These are phyloP conservation scores for Heliothis subflexa DNA, from an alignment of 1,140 invertebrate genomes.

Conservation along the genomic window DNA sequence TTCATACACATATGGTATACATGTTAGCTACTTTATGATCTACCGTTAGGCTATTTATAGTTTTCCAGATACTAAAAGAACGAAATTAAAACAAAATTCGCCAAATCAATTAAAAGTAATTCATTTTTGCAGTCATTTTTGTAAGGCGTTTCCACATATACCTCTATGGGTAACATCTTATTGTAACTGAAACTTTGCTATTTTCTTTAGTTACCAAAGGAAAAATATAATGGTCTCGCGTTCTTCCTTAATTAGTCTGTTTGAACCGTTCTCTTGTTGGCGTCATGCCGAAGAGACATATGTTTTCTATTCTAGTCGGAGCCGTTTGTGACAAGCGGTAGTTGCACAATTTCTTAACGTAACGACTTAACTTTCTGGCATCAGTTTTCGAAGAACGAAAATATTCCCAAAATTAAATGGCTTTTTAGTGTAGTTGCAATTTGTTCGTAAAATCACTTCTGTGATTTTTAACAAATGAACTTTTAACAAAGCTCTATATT, in stretches of 20 bases:
- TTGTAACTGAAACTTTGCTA: background rate
- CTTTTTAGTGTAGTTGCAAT: background rate
- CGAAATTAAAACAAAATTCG: too few relatives aligned
- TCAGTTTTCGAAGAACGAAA: background rate
- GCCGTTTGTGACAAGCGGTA: constrained; percentile 13
- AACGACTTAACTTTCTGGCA: constrained; percentile 21
- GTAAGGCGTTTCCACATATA: too few relatives aligned
- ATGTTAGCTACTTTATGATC: too few relatives aligned
- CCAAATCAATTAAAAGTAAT: too few relatives aligned
- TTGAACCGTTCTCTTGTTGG: constrained; percentile 16
- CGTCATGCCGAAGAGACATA: constrained; percentile 10
- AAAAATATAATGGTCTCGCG: constrained; percentile 9
- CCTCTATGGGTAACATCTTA: too few relatives aligned
- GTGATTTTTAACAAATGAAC: too few relatives aligned
- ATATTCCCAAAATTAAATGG: background rate
- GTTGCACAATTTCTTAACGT: background rate
- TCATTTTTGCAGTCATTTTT: too few relatives aligned
- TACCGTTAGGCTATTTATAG: too few relatives aligned
- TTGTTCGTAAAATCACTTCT: too few relatives aligned
- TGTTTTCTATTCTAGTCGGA: constrained; percentile 32
- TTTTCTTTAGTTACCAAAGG: background rate
- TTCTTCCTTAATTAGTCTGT: constrained; percentile 26
- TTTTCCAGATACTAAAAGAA: too few relatives aligned
- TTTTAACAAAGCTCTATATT: too few relatives aligned
- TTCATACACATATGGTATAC: too few relatives aligned